Conservation (phyloP, 1,140 invertebrate genomes). For the Olivierus martensii region DNA sequence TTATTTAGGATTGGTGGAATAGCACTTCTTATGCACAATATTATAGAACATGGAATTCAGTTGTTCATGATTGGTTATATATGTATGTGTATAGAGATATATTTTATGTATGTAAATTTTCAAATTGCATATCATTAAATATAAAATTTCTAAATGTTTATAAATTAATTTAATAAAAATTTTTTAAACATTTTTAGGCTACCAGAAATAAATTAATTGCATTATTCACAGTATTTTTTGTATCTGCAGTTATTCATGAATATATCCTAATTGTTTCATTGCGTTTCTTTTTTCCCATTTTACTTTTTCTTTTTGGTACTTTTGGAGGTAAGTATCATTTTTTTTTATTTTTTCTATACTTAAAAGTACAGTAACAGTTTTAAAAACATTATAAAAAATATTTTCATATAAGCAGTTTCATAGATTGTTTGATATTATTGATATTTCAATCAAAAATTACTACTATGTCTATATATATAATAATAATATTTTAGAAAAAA, state of each 20-base stretch:
- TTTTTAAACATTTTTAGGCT: not conserved
- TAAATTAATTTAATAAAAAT: not conserved
- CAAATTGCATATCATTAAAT: constrained; percentile 20
- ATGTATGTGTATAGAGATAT: constrained; percentile 80
- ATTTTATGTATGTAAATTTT: constrained; percentile 39
- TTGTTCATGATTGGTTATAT: constrained; percentile 90
- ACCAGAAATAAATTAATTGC: constrained; percentile 6
- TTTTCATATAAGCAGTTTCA: no score
- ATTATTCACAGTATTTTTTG: constrained; percentile 29
- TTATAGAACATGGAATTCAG: constrained; percentile 85
- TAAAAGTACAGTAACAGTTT: no score
- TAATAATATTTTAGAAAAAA: no score
- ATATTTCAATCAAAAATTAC: no score
- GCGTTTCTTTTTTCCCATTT: constrained; percentile 35
- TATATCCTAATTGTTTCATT: constrained; percentile 32
- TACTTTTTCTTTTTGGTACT: constrained; percentile 32
- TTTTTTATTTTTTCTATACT: no score
- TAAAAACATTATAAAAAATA: no score
- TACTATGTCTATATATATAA: no score
- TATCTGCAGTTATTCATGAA: constrained; percentile 36
- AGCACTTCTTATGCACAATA: constrained; percentile 60
- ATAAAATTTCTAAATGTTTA: not conserved
- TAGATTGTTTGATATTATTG: no score
- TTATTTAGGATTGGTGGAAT: constrained; percentile 99
- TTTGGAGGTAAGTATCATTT: constrained; percentile 32